A percentile compares a stretch with the other conserved stretches of the same genome.
phyloP scores from a whole-genome alignment of 1,140 invertebrate genomes.

The Amyelois transitella region DNA sequence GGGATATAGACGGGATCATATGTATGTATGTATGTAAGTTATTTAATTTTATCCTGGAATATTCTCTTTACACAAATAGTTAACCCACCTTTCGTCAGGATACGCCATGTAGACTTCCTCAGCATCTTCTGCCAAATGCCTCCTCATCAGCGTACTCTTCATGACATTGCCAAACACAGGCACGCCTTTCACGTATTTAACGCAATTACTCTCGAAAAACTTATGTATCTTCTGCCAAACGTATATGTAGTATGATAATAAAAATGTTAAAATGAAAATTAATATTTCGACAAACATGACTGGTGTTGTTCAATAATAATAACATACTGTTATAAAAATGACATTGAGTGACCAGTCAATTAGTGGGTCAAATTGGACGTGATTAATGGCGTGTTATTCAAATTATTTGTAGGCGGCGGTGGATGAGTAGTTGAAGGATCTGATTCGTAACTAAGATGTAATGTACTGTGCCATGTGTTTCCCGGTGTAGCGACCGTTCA shows the following conservation, averaged over 20 bases:
- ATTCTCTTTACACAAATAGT: not conserved
- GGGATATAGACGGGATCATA: too few relatives aligned
- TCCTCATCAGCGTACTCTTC: slow-evolving; percentile 21
- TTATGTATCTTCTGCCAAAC: slow-evolving; percentile 24
- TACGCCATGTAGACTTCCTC: slow-evolving; percentile 40
- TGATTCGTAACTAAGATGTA: too few relatives aligned
- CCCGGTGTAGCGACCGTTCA: too few relatives aligned
- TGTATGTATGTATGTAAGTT: slow-evolving; percentile 73
- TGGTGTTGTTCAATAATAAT: not conserved
- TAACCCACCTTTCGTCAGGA: slow-evolving; percentile 58
- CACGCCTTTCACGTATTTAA: slow-evolving; percentile 39
- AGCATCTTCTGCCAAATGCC: slow-evolving; percentile 39
- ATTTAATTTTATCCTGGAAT: not conserved
- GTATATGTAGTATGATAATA: slow-evolving; percentile 31
- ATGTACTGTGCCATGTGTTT: too few relatives aligned
- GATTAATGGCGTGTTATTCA: too few relatives aligned
- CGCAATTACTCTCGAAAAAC: slow-evolving; percentile 26
- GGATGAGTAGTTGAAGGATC: too few relatives aligned
- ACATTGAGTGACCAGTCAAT: not conserved
- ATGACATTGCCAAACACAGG: slow-evolving; percentile 48
- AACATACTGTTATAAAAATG: not conserved
- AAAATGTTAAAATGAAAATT: slow-evolving; percentile 30
- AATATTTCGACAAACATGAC: slow-evolving; percentile 43
- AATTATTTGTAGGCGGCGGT: too few relatives aligned
- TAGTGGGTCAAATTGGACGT: not conserved